Evolutionary conservation across 2,113 vertebrate species (phyloP), one percentile per base, ranked within the genome.

Genomic region (Oryzias curvinotus): DNA sequence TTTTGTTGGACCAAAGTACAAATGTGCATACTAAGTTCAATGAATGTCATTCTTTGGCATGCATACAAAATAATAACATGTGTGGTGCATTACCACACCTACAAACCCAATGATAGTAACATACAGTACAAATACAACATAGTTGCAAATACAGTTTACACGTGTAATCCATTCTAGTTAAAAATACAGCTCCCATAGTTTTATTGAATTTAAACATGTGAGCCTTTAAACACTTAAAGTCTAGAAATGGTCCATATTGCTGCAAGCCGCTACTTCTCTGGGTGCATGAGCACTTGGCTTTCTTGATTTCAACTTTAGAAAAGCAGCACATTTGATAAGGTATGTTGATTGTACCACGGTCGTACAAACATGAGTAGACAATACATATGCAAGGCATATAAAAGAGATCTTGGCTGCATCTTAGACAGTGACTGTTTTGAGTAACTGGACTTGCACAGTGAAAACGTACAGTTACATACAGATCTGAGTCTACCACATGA

Each of bases 21-120:
- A 79, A 82, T 87, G 73, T 88, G 72, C 79, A 84, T 83, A 83
- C 59, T 82, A 57, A 57, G 87, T 65, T 71, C 73, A 57, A 75
- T 73, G 77, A 65, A 80, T 72, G 50, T 75, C 60, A 84, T 26
- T 91, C 89, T 92, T 92, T 92, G 91, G 88, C 92, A 93, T 93
- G 92, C 92, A 91, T 82, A 80, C 73, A 83, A 47, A 70, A 52
- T 53, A 62, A 82, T 75, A 0, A 78, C 50, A 83, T 17, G 55
- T 81, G 78, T 82, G 75, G 68, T 62, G 67, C 46, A 0, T 77
- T 53, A 58, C 49, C 75, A 78, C 75, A 65, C 66, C 42, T 75
- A 77, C 74, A 85, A 68, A 79, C 63, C 71, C 64, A n/a, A 56
- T 72, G 83, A 85, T 69, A 71, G 2, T 50, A 68, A 83, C 77